Evolutionary conservation across 2,113 vertebrate species (phyloP).

Genomic region (Nanorana parkeri): DNA sequence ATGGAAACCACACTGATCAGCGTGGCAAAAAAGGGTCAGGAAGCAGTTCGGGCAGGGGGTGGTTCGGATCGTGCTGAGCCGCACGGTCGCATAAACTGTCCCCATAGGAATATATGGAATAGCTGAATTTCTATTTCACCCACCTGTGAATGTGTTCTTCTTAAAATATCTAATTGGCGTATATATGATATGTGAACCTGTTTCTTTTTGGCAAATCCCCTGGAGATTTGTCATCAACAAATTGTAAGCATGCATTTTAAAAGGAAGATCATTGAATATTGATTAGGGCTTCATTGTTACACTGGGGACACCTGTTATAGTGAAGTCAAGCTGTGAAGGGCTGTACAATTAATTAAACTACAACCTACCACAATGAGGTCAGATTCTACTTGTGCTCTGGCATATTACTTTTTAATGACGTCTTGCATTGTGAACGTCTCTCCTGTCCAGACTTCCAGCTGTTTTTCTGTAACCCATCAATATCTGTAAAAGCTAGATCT

Average conservation of each 20-base stretch:
- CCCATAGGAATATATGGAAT: too few relatives aligned
- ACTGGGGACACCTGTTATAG: constrained; percentile 35
- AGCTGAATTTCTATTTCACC: too few relatives aligned
- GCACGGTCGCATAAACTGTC: too few relatives aligned
- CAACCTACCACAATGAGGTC: constrained; percentile 42
- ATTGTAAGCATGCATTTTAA: constrained; percentile 48
- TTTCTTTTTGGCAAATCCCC: neutral
- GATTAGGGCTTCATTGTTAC: constrained; percentile 30
- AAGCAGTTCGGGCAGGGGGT: too few relatives aligned
- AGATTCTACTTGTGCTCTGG: neutral
- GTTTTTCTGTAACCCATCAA: constrained; percentile 25
- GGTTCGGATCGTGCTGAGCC: too few relatives aligned
- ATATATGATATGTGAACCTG: neutral
- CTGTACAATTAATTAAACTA: constrained; percentile 47
- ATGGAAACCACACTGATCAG: too few relatives aligned
- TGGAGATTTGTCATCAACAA: constrained; percentile 26
- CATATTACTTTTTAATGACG: constrained; percentile 59
- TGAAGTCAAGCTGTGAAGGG: constrained; percentile 45
- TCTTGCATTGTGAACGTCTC: constrained; percentile 11
- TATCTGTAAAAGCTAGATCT: constrained; percentile 57
- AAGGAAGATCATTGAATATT: constrained; percentile 30
- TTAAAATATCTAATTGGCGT: too few relatives aligned
- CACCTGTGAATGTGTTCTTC: too few relatives aligned
- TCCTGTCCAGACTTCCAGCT: constrained; percentile 23
- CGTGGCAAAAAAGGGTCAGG: too few relatives aligned